Evolutionary conservation across 2,797 vertebrate genomes (phyloP), one percentile per base, ranked within the genome.

Genomic region (Tolypeutes matacus): DNA sequence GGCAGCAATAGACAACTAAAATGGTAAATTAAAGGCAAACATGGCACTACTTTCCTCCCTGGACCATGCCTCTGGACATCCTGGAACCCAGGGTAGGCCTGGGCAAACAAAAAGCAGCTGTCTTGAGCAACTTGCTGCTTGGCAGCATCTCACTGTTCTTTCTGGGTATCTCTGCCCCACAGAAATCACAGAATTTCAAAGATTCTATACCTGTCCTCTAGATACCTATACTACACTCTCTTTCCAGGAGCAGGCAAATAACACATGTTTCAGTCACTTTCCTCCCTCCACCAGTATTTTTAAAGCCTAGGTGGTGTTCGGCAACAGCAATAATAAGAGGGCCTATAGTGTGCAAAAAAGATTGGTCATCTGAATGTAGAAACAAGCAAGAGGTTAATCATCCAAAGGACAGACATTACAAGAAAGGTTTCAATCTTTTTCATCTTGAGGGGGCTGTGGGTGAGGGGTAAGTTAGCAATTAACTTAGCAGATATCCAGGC

Each of bases 71-170:
- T 84, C 81, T 95, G 34, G 51, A 73, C 46, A 29, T 84, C 46
- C 11, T 3, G 70, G 18, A 34, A 67, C 46, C 73, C 4, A 64
- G 15, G 6, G 11, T 25, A 51, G 42, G 10, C 20, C 10, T 87
- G 51, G 42, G 53, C 86, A 91, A 95, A 92, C 18, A 23, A n/a
- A 62, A 90, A 76, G 39, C 36, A 88, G 53, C 49, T 91, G 3
- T 42, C 58, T 72, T 62, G 62, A 20, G 5, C 39, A 69, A 58
- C 31, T 70, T 92, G 12, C 13, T 76, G 6, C 29, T 29, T 49
- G 11, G 31, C 49, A 62, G 49, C 27, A 94, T 64, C 31, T 56
- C 65, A 46, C 10, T 75, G 31, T 20, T 80, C 29, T 27, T 86
- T 84, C 67, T 46, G 51, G 53, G 5, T 39, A 69, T 39, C 36